phyloP scores from a whole-genome alignment of 2,113 vertebrate species.

The Nestor notabilis region DNA sequence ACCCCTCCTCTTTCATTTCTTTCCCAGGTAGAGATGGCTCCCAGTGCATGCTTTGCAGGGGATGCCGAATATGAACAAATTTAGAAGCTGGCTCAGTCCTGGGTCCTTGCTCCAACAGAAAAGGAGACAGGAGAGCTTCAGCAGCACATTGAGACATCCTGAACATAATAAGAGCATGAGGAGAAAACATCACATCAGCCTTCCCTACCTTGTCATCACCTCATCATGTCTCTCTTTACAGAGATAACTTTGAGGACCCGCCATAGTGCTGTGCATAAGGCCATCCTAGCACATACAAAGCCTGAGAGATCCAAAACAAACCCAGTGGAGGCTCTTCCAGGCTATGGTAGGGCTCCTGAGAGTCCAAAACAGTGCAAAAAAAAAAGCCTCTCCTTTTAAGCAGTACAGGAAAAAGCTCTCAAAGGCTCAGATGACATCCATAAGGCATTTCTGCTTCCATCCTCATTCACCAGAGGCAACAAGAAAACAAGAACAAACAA shows the following conservation, averaged over 20 bases:
- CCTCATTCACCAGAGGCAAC: background rate
- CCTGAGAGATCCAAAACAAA: background rate
- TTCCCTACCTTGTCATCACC: background rate
- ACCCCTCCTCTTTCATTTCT: background rate
- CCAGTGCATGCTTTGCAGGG: background rate
- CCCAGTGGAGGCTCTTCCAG: background rate
- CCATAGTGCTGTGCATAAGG: fast-evolving
- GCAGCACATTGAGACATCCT: background rate
- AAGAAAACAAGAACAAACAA: background rate
- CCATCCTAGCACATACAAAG: background rate
- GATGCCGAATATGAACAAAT: background rate
- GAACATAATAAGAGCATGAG: background rate
- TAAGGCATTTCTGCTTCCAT: background rate
- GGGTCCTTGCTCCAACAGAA: background rate
- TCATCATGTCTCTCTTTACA: fast-evolving
- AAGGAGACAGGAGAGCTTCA: background rate
- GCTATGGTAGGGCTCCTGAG: background rate
- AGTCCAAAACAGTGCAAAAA: background rate
- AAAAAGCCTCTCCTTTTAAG: background rate
- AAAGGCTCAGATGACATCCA: background rate
- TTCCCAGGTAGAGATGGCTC: background rate
- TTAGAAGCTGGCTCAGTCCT: background rate
- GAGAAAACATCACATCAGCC: background rate
- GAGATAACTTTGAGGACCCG: background rate
- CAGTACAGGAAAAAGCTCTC: background rate